Evolutionary conservation across 2,113 vertebrate genomes (phyloP).

Genomic region (Carassius gibelio): DNA sequence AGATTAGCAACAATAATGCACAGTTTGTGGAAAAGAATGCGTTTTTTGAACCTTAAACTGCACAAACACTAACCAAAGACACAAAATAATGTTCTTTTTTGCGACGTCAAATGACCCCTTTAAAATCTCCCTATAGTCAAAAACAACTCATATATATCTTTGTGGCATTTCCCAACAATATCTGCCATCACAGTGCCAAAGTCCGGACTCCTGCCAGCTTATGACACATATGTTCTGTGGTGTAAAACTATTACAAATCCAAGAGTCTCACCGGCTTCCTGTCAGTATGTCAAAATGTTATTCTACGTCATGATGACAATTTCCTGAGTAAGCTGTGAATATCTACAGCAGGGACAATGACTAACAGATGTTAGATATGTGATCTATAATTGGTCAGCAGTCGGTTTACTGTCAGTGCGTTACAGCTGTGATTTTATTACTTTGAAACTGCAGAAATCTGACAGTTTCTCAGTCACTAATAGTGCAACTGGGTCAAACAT

Average conservation of each 20-base stretch:
- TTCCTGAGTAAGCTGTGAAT: slow-evolving; percentile 38
- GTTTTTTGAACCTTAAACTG: too few relatives aligned
- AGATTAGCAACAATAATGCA: too few relatives aligned
- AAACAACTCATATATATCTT: neutral
- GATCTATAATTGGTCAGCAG: neutral
- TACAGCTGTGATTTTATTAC: slow-evolving; percentile 20
- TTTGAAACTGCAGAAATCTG: slow-evolving; percentile 21
- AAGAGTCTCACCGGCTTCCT: slow-evolving; percentile 36
- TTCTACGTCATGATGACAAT: slow-evolving; percentile 12
- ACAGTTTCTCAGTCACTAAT: neutral
- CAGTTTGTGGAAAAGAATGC: too few relatives aligned
- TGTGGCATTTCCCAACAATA: neutral
- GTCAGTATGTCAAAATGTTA: slow-evolving; percentile 2
- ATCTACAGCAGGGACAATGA: slow-evolving; percentile 37
- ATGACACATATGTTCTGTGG: slow-evolving; percentile 18
- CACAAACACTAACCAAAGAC: too few relatives aligned
- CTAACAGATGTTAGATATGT: slow-evolving; percentile 34
- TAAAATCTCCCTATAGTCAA: too few relatives aligned
- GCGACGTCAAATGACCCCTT: too few relatives aligned
- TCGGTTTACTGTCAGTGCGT: too few relatives aligned
- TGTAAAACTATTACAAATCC: neutral
- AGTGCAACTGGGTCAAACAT: neutral
- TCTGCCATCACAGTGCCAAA: neutral
- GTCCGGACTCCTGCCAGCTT: neutral
- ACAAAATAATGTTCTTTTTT: too few relatives aligned